These are phyloP conservation scores for Ceryle rudis DNA, from an alignment of 2,797 vertebrate genomes.

Conservation along the genomic window DNA sequence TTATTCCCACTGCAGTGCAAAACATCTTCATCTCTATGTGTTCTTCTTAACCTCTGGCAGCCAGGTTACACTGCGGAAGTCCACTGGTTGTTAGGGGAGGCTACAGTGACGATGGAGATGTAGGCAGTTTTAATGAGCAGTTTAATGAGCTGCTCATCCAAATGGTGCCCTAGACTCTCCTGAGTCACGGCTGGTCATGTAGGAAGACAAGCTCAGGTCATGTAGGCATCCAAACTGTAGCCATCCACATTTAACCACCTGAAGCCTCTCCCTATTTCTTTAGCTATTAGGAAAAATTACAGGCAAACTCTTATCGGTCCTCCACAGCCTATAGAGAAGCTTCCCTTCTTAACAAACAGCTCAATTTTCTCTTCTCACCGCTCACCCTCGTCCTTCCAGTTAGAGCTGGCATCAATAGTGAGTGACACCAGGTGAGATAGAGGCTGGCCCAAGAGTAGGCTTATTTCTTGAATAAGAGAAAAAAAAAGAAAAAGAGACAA, in stretches of 20 bases:
- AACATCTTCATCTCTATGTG: neutral
- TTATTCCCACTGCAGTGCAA: neutral
- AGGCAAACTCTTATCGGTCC: neutral
- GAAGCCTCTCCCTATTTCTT: neutral
- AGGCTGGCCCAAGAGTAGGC: neutral
- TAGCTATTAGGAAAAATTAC: neutral
- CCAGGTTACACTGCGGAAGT: neutral
- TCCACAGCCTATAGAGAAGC: neutral
- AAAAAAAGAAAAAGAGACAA: no score
- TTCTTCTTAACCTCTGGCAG: neutral
- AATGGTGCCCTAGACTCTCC: neutral
- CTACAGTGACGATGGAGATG: neutral
- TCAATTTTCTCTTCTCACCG: neutral
- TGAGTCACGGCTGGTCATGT: neutral
- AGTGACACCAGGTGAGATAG: neutral
- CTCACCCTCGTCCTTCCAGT: neutral
- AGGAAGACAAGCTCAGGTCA: neutral
- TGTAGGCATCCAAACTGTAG: neutral
- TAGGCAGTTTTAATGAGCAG: neutral
- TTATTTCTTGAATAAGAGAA: neutral
- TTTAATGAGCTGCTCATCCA: neutral
- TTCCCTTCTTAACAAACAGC: neutral
- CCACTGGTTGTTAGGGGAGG: neutral
- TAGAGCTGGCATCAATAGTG: neutral
- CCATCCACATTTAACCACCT: neutral